Evolutionary conservation across 2,797 vertebrate species (phyloP).

Genomic region (Cebuella pygmaea): DNA sequence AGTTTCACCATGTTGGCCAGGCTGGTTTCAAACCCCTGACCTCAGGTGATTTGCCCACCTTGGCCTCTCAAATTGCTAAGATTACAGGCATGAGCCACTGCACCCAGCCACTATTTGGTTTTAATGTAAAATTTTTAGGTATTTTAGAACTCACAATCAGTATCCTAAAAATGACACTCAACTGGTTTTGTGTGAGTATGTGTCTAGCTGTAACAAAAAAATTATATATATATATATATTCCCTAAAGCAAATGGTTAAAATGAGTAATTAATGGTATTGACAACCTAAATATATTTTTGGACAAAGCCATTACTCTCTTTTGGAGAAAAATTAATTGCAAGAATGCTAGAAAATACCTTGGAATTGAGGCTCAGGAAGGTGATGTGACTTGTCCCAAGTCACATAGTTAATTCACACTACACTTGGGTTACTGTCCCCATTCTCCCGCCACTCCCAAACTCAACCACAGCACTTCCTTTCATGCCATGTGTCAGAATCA

Average conservation of each 20-base stretch:
- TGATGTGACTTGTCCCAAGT: not conserved
- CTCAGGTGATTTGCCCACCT: not conserved
- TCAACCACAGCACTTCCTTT: not conserved
- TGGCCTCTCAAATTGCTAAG: not conserved
- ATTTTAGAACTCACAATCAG: not conserved
- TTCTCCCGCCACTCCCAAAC: not conserved
- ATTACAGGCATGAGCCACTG: not conserved
- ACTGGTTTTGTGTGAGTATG: not conserved
- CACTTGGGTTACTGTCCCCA: not conserved
- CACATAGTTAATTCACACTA: not conserved
- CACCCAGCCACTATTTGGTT: not conserved
- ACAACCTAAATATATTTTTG: conserved; percentile 5
- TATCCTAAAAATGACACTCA: not conserved
- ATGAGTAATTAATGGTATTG: not conserved
- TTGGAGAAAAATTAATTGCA: conserved; percentile 14
- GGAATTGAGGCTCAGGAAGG: not conserved
- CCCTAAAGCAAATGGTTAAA: no score
- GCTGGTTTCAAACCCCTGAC: not conserved
- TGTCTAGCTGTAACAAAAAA: not conserved
- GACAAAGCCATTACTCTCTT: not conserved
- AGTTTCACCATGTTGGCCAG: not conserved
- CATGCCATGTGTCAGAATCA: not conserved
- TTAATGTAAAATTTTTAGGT: not conserved
- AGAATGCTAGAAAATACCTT: not conserved
- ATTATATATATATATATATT: no score